phyloP scores from a whole-genome alignment of 2,113 vertebrate species.

The Calypte anna region DNA sequence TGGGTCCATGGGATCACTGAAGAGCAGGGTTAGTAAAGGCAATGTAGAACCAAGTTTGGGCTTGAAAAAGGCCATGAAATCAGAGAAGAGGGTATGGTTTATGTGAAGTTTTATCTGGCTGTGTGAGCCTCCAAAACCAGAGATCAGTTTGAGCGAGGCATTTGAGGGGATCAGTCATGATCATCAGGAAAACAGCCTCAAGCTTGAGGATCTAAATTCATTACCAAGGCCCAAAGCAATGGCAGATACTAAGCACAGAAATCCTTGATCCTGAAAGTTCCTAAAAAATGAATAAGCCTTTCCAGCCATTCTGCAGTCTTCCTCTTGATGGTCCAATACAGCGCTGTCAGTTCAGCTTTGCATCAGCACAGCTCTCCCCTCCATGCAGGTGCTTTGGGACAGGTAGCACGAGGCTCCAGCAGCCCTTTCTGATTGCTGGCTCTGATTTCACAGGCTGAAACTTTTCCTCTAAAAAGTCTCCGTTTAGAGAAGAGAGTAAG shows the following conservation, averaged over 20 bases:
- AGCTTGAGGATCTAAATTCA: background rate
- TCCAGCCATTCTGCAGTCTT: background rate
- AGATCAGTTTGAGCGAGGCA: background rate
- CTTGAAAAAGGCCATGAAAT: background rate
- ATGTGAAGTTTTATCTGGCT: background rate
- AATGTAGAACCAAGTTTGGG: background rate
- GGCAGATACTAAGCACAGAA: background rate
- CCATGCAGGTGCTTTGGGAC: background rate
- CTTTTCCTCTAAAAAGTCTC: conserved; percentile 23
- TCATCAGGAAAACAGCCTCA: background rate
- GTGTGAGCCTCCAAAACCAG: background rate
- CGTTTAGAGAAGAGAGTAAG: conserved; percentile 1
- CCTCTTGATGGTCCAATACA: background rate
- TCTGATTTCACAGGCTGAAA: background rate
- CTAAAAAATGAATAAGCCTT: background rate
- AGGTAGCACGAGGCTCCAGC: background rate
- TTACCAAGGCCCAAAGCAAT: background rate
- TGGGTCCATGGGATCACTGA: background rate
- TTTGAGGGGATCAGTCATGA: too few relatives aligned
- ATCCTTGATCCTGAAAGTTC: background rate
- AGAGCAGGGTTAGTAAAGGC: background rate
- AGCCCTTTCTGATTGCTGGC: background rate
- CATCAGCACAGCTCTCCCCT: background rate
- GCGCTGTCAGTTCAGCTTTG: background rate
- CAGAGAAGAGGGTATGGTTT: background rate